Base-by-base conservation (phyloP, 2,888 invertebrate species). In the Rhingia rostrata region DNA sequence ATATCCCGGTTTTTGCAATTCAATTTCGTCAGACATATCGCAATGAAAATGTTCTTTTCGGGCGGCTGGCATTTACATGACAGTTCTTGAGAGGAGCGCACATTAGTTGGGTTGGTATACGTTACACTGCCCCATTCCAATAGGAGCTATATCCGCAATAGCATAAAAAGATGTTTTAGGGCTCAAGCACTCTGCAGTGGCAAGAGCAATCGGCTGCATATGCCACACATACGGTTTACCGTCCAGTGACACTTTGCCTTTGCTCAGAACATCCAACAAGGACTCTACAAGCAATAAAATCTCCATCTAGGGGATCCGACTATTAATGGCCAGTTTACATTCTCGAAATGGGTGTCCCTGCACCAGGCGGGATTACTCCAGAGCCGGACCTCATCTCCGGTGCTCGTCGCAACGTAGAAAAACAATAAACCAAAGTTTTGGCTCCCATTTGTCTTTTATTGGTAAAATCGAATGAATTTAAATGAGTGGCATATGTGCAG, bases 361-460 rank as follows among this genome's bases (percentile, higher is more conserved):
- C 84, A 84, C 80, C 70, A 84, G 67, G 54, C 54, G 74, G 84
- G 80, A 84, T 80, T 84, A 84, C 64, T 39, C 10, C 14, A 22
- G 12, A 53, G 7, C 49, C 64, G 47, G 12, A 43, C 66, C 49
- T 51, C 69, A 37, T 64, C 64, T 32, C 64, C 60, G 32, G 78
- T 33, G 60, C 41, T 49, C 9, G 53, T 67, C 47, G 69, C 58
- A 84, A 84, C 84, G 84, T 84, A 81, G 86, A 86, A 86, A 86
- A 86, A 86, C 86, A 86, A 86, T 86, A 86, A 86, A 86, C 75
- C 86, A 86, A 86, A 86, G 81, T 86, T 86, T 86, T 69, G 86
- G 86, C 72, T 77, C 84, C 86, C 86, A 86, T 86, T 86, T 86
- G 86, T 86, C 86, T 86, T 86, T 86, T 86, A 86, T 86, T 86